phyloP scores from a whole-genome alignment of 2,888 invertebrate species.

The Lissocephala sabroskyi region DNA sequence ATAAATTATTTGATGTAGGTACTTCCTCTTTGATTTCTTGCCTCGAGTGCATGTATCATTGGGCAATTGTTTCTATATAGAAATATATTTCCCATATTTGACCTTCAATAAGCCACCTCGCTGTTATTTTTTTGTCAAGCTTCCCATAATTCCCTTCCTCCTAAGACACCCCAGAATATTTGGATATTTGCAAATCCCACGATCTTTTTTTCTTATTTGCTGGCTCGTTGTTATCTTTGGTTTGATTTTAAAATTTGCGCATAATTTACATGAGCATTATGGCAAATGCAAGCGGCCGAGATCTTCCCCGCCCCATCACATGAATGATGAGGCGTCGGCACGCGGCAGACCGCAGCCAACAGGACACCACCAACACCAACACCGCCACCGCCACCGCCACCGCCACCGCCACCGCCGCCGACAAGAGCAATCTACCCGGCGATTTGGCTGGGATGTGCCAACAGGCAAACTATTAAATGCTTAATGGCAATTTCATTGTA shows the following conservation, averaged over 20 bases:
- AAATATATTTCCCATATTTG: too few species aligned
- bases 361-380: background rate
- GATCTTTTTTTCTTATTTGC: conserved; percentile 53
- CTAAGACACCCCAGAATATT: too few species aligned
- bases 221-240: conserved; percentile 54
- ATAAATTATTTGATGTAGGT: too few species aligned
- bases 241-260: conserved; percentile 60
- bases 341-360: conserved; percentile 51
- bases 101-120: too few species aligned
- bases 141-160: too few species aligned
- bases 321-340: conserved; percentile 62
- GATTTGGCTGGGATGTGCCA: conserved; percentile 46
- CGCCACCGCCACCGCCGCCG: conserved; percentile 22
- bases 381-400: conserved; percentile 20
- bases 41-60: too few species aligned
- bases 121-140: too few species aligned
- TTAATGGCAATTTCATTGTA: conserved; percentile 66
- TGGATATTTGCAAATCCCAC: conserved; percentile 45
- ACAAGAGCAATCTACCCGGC: conserved; percentile 10
- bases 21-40: too few species aligned
- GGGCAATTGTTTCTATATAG: too few species aligned
- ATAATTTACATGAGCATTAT: conserved; percentile 63
- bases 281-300: conserved; percentile 3
- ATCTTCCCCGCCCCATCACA: conserved; percentile 16
- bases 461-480: conserved; percentile 65